Evolutionary conservation across 2,113 vertebrate species (phyloP), one percentile per base, ranked within the genome.

Genomic region (Machaerirhynchus nigripectus): DNA sequence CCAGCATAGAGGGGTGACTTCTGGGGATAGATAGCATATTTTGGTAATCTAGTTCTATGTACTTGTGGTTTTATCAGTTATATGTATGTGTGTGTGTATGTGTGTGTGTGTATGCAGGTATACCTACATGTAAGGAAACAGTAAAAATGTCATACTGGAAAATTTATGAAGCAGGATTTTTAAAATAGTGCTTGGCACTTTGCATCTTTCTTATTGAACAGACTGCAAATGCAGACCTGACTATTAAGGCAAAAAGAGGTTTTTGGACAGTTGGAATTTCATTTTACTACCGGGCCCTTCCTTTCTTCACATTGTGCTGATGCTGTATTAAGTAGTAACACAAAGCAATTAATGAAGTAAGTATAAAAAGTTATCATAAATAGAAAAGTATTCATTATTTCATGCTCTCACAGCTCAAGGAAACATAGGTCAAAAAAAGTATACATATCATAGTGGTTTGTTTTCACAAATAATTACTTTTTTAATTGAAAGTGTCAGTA

Each of bases 381-480:
- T 44, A 79, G n/a, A 63, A 35, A 68, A 81, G 22, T 33, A 78
- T 81, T 90, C 56, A n/a, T 35, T 78, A 15, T 77, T 93, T 73
- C 17, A 10, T 84, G 44, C 26, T 87, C 86, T 96, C 33, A 55
- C 78, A 52, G 28, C 71, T 81, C 42, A 53, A 71, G 85, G 57
- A 90, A 83, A 61, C 40, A 53, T 20, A 53, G 61, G 44, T 79
- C 39, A 84, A 23, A 82, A 49, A 69, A 89, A 68, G n/a, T 71
- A 53, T 75, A 82, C 52, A 57, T 86, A 68, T 56, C 46, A 35
- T 7, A 76, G 30, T 61, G 17, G 27, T 44, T 93, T 83, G 19
- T 94, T 96, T 94, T 93, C 83, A 84, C n/a, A 80, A 93, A 89
- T 74, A 93, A 75, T 84, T 92, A 79, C 19, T 24, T 83, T 87